Base-by-base conservation (phyloP, 2,797 vertebrate species). In the Manis javanica region DNA sequence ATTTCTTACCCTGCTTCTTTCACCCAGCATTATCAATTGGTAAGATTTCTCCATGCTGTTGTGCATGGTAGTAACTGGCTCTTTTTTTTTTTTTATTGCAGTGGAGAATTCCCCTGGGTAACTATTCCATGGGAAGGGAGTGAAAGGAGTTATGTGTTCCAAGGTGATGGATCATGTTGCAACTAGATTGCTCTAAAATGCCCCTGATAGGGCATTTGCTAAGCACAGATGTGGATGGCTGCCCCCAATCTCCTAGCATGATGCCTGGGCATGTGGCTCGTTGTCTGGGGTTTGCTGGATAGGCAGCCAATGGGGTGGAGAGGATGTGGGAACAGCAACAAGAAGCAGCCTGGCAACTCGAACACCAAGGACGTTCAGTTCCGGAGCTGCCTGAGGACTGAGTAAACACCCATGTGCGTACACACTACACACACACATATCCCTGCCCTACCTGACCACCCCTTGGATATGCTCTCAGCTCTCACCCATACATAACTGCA, bases 361-460 rank as follows among this genome's bases (percentile, higher is more conserved):
- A 26, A 21, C 97, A 96, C 42, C 90, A 79, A 96, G 94, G 83
- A 72, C 97, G 19, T 97, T 95, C 97, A 95, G 96, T 10, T 74
- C 51, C 8, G 49, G 24, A n/a, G 79, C 31, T 0, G 18, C 85
- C 59, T 3, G 11, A 46, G 83, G n/a, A 34, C 59, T 29, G 5
- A 3, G n/a, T 59, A 49, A 79, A 29, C 1, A 37, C 42, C 2
- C 24, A 29, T 3, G 6, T 15, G 7, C 3, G 51, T 34, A 66
- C 31, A 18, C 57, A n/a, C 31, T 9, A 18, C 3, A 49, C 55
- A 23, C 34, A 46, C 23, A 51, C 16, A 55, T 7, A 3, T 4
- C 4, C 6, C 7, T 14, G 12, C 97, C 97, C 78, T 92, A 97
- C 96, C 95, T 97, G 95, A 97, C 96, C 97, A 92, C 91, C 79